Evolutionary conservation across 2,113 vertebrate species (phyloP).

Genomic region (Xenopus laevis): DNA sequence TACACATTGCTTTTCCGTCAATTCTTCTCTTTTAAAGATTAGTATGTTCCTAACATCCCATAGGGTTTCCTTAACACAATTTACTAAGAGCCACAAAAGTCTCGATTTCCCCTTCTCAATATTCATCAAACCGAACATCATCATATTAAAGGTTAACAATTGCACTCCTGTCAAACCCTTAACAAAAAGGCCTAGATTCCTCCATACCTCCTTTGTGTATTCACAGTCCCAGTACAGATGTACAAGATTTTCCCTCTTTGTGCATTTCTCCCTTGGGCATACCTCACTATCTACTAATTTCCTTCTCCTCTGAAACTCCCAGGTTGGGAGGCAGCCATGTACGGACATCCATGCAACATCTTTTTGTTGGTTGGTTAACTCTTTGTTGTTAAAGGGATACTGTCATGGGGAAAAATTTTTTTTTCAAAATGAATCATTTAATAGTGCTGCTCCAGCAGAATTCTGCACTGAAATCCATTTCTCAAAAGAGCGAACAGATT

Average conservation of each 20-base stretch:
- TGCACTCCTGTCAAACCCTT: neutral
- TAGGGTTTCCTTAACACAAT: no score
- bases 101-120: neutral
- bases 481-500: no score
- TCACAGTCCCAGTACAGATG: neutral
- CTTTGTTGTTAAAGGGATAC: neutral
- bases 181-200: neutral
- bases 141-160: neutral
- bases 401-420: no score
- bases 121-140: neutral
- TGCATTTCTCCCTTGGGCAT: neutral
- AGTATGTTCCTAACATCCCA: neutral
- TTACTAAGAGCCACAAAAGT: no score
- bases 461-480: no score
- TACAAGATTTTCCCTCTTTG: neutral
- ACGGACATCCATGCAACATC: neutral
- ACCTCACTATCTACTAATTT: neutral
- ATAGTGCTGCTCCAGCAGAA: no score
- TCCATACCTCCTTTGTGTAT: neutral
- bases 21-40: neutral
- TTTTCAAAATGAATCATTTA: no score
- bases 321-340: neutral
- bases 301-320: neutral
- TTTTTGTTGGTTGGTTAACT: neutral
- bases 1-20: neutral